Conservation (phyloP, 2,797 vertebrate genomes). For the Microcaecilia unicolor region DNA sequence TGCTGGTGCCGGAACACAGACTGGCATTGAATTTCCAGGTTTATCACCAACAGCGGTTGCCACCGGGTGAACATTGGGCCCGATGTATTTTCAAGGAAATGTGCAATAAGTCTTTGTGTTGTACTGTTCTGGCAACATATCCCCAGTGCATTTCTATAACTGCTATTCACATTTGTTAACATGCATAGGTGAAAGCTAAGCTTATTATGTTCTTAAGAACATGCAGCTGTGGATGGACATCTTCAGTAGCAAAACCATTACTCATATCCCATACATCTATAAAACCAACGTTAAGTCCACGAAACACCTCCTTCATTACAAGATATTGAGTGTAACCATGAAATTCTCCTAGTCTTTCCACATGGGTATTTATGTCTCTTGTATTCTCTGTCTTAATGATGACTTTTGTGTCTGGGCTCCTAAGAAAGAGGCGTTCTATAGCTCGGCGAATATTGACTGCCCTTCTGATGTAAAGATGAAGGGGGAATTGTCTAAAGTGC, state of each 20-base stretch:
- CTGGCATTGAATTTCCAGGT: too few species aligned
- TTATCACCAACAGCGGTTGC: too few species aligned
- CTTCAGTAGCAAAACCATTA: background rate
- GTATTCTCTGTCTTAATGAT: conserved; percentile 27
- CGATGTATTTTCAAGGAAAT: too few species aligned
- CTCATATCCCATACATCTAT: conserved; percentile 28
- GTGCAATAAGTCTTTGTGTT: too few species aligned
- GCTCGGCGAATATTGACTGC: conserved; percentile 6
- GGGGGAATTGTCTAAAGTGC: conserved; percentile 14
- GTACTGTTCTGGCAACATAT: too few species aligned
- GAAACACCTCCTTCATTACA: conserved; percentile 18
- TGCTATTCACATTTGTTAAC: background rate
- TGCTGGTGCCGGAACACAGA: too few species aligned
- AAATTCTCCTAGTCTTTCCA: conserved; percentile 9
- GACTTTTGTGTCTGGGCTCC: conserved; percentile 18
- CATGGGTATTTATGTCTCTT: background rate
- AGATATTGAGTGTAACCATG: conserved; percentile 21
- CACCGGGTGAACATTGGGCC: too few species aligned
- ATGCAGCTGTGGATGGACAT: background rate
- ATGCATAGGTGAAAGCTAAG: conserved; percentile 28
- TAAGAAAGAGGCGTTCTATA: conserved; percentile 7
- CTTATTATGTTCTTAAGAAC: conserved; percentile 21
- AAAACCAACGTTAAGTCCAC: conserved; percentile 12
- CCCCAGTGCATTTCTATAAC: too few species aligned
- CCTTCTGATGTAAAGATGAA: conserved; percentile 16